Evolutionary conservation across 2,888 invertebrate species (phyloP).

Genomic region (Odontothrips loti): DNA sequence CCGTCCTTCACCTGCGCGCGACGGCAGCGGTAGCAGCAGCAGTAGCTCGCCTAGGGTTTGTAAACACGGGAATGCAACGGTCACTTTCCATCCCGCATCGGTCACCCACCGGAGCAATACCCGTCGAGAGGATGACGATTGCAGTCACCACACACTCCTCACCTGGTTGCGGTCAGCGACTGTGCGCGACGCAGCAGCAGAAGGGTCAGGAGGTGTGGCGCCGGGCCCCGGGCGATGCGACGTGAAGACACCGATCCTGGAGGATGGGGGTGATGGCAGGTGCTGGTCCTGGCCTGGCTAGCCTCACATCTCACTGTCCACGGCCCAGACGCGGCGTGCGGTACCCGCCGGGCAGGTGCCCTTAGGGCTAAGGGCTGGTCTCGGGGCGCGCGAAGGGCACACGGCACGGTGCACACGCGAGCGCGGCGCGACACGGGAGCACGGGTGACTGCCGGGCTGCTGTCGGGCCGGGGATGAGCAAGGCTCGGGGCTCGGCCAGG

Average conservation of each 20-base stretch:
- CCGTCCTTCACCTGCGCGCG: conserved; percentile 1
- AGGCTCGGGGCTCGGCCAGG: background rate
- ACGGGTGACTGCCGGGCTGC: background rate
- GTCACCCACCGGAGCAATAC: no score
- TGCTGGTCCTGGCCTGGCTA: background rate
- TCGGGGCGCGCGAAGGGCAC: background rate
- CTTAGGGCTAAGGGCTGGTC: background rate
- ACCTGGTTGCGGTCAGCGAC: background rate
- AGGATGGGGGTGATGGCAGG: background rate
- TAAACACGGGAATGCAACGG: background rate
- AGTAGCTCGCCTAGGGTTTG: background rate
- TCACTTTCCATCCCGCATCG: no score
- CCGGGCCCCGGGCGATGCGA: background rate
- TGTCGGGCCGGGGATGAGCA: background rate
- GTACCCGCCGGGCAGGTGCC: background rate
- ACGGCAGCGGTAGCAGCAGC: no score
- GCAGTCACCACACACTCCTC: no score
- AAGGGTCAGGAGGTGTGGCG: background rate
- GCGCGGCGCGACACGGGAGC: conserved; percentile 7
- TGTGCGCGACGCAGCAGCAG: background rate
- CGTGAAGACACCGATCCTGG: background rate
- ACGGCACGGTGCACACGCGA: background rate
- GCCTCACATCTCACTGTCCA: background rate
- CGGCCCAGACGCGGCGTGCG: background rate
- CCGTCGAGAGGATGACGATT: background rate